Conservation (phyloP, 2,888 invertebrate species). For the Lymantria monacha region DNA sequence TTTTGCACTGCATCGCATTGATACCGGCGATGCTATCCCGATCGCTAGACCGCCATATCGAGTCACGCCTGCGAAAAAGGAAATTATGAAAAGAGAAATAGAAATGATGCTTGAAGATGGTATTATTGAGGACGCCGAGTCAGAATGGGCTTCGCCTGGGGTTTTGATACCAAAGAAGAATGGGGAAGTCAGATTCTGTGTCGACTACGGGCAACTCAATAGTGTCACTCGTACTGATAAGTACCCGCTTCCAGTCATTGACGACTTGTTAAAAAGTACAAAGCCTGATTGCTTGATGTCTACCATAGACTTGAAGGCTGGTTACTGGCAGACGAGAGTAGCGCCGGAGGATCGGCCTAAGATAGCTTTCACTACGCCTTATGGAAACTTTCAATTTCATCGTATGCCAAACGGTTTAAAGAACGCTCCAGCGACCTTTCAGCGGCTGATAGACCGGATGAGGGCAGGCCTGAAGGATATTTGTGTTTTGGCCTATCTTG, state of each 20-base stretch:
- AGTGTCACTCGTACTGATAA: neutral
- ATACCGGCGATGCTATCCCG: conserved; percentile 7
- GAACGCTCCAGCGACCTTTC: conserved; percentile 44
- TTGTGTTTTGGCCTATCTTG: too few species aligned
- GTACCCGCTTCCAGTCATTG: neutral
- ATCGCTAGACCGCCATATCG: conserved; percentile 6
- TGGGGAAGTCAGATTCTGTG: conserved; percentile 1
- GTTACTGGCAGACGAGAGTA: conserved; percentile 37
- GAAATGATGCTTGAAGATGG: neutral
- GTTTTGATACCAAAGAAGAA: conserved; percentile 35
- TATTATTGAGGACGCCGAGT: conserved; percentile 48
- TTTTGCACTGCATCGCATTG: conserved; percentile 8
- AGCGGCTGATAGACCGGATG: conserved; percentile 22
- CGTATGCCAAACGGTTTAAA: conserved; percentile 42
- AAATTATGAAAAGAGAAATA: neutral
- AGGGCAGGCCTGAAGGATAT: too few species aligned
- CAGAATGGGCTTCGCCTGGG: conserved; percentile 47
- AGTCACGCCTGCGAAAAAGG: conserved; percentile 8
- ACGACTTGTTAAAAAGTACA: too few species aligned
- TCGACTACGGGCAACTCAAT: conserved; percentile 29
- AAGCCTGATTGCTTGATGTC: too few species aligned
- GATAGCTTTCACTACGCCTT: conserved; percentile 39
- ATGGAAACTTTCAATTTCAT: conserved; percentile 38
- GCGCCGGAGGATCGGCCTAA: conserved; percentile 37
- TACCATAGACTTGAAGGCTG: too few species aligned